Base-by-base conservation (phyloP, 2,888 invertebrate genomes). In the Brachyptera putata region DNA sequence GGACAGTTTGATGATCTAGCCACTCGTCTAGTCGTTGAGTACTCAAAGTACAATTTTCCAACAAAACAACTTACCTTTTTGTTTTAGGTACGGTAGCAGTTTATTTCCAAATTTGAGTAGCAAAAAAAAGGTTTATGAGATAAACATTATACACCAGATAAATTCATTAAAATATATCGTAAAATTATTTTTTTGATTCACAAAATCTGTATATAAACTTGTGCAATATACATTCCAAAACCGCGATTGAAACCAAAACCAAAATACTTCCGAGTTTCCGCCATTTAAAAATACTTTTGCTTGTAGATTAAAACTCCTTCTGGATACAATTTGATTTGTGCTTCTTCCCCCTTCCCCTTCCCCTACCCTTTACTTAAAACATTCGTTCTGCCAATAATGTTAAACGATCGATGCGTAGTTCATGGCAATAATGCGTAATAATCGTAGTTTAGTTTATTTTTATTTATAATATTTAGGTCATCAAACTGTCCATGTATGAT, bases 1-100 rank as follows among this genome's bases (percentile, higher is more conserved):
- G 60, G 60, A 16, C 50, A 53, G 60, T 25, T 39, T 58, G 55
- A 56, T 55, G 60, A 60, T 30, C 34, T 24, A 46, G 11, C 41
- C 41, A 41, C 14, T 41, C 46, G 24, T 46, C 46, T 46, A 46
- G 46, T 46, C 46, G n/a, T 24, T 13, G 3, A 3, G 46, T 46
- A 21, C 46, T 46, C 14, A 14, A 46, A 46, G 46, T 22, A 24
- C 46, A 46, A 1, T 46, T 24, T 46, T 46, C 46, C 46, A 46
- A 46, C 46, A 46, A 22, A 46, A 21, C 21, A 46, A 46, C n/a
- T n/a, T n/a, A n/a, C n/a, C n/a, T n/a, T n/a, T n/a, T n/a, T n/a
- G n/a, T n/a, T n/a, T n/a, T n/a, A n/a, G n/a, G n/a, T 16, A 24
- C 22, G 39, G 9, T 7, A 9, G 4, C 14, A 14, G 9, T 39